Base-by-base conservation (phyloP, 1,140 invertebrate species). In the Dendroctonus ponderosae region DNA sequence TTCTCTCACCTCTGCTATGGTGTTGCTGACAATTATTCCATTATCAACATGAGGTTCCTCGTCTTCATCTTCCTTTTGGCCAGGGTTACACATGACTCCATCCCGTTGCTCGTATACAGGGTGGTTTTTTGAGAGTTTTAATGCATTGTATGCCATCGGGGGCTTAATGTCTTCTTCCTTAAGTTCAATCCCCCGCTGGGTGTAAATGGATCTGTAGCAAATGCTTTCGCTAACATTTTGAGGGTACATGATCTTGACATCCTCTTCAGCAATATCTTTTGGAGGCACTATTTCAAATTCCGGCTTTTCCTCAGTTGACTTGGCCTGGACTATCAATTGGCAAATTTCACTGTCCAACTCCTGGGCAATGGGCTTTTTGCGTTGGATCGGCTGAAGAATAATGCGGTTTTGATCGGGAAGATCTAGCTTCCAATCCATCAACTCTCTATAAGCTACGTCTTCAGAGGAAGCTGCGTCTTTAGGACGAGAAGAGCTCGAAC, bases 1-100 rank as follows among this genome's bases (percentile, higher is more conserved):
- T 44, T 69, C 66, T 14, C 74, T 58, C 6, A 76, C 60, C 52
- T 73, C 71, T 0, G 71, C 68, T 42, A 76, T 74, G 8, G 54
- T 67, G 41, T 72, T 72, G 11, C 58, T 64, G 5, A 70, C 66
- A 5, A 66, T 57, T 6, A 72, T 39, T 9, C 64, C 59, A 54
- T 74, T 73, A 7, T 72, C 67, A 11, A 59, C 4, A 7, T 53
- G 39, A 14, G 41, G 41, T 26, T 48, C 54, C 58, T 62, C 67
- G 6, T 49, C 50, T 44, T 62, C 56, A 4, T 61, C 56, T 14
- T 54, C 41, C 11, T 53, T 43, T n/a, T 15, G 57, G 59, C 41
- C 8, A 44, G 6, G 11, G 9, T 49, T 8, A 9, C 15, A 40
- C 51, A 63, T 63, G 5, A 52, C 15, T 14, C 61, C 61, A 44